These are phyloP conservation scores for Pseudomyrmex dendroicus DNA, from an alignment of 1,140 invertebrate genomes.

Conservation along the genomic window DNA sequence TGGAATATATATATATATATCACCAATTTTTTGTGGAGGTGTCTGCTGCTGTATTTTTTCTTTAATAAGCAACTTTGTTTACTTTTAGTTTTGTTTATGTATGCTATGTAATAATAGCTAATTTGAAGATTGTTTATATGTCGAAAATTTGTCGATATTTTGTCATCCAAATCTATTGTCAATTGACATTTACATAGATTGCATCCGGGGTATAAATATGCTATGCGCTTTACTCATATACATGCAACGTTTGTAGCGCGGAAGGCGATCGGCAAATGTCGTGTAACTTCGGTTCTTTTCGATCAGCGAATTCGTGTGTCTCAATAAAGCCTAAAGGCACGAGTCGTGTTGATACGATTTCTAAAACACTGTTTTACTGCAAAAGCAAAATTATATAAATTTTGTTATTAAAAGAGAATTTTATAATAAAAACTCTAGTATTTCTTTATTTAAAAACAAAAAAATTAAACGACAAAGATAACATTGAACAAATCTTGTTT, in stretches of 20 bases:
- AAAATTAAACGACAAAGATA: too few species aligned
- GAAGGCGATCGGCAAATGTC: slow-evolving; percentile 40
- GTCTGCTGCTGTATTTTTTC: too few species aligned
- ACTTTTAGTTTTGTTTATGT: too few species aligned
- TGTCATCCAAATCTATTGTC: too few species aligned
- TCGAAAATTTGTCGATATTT: too few species aligned
- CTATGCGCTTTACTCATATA: neutral
- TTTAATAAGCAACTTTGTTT: too few species aligned
- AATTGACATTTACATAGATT: too few species aligned
- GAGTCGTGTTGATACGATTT: slow-evolving; percentile 31
- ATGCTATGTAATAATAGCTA: too few species aligned
- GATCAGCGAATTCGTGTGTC: slow-evolving; percentile 45
- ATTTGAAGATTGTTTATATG: too few species aligned
- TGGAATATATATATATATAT: neutral
- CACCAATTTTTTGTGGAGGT: too few species aligned
- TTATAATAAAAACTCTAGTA: neutral
- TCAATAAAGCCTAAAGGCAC: slow-evolving; percentile 34
- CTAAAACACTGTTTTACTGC: slow-evolving; percentile 10
- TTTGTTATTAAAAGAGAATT: neutral
- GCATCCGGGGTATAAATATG: neutral
- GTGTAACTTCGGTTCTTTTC: slow-evolving; percentile 48
- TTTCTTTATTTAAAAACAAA: too few species aligned
- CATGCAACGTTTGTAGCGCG: slow-evolving; percentile 15
- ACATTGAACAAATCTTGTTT: too few species aligned
- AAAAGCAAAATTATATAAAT: slow-evolving; percentile 33